These are phyloP conservation scores for Cosmorhoe ocellata DNA, from an alignment of 2,888 invertebrate genomes.

Conservation along the genomic window DNA sequence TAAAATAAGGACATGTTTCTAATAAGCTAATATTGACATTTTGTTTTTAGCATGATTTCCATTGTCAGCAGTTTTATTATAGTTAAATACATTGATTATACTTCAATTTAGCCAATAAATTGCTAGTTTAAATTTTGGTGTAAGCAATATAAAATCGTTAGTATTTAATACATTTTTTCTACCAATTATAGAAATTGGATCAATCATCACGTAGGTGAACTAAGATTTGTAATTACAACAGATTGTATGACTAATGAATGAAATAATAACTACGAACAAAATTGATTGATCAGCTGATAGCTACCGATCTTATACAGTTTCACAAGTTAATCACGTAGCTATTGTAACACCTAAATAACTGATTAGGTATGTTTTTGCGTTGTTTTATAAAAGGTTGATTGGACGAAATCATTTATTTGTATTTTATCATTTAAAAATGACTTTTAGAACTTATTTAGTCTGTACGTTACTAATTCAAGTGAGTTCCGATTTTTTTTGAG, in stretches of 20 bases:
- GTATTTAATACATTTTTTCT: too few relatives aligned
- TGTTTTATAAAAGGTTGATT: slow-evolving; percentile 17
- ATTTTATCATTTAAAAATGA: slow-evolving; percentile 21
- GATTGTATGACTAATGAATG: neutral
- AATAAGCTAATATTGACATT: too few relatives aligned
- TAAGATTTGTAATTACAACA: too few relatives aligned
- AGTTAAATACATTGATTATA: too few relatives aligned
- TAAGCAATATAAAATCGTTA: too few relatives aligned
- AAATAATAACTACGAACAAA: slow-evolving; percentile 4
- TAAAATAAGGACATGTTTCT: too few relatives aligned
- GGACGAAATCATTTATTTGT: slow-evolving; percentile 2
- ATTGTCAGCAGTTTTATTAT: too few relatives aligned
- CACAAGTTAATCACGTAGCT: slow-evolving; percentile 11
- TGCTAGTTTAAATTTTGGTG: too few relatives aligned
- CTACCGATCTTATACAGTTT: neutral
- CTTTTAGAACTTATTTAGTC: slow-evolving; percentile 14
- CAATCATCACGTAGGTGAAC: too few relatives aligned
- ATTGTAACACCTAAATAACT: neutral
- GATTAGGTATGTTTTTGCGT: slow-evolving; percentile 3
- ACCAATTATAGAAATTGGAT: too few relatives aligned
- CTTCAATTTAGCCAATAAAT: too few relatives aligned
- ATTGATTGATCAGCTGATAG: slow-evolving; percentile 2
- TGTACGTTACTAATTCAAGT: slow-evolving; percentile 24
- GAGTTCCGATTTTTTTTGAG: slow-evolving; percentile 16
- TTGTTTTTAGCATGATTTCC: too few relatives aligned